Conservation (phyloP, 1,140 invertebrate species). For the Adelges cooleyi region DNA sequence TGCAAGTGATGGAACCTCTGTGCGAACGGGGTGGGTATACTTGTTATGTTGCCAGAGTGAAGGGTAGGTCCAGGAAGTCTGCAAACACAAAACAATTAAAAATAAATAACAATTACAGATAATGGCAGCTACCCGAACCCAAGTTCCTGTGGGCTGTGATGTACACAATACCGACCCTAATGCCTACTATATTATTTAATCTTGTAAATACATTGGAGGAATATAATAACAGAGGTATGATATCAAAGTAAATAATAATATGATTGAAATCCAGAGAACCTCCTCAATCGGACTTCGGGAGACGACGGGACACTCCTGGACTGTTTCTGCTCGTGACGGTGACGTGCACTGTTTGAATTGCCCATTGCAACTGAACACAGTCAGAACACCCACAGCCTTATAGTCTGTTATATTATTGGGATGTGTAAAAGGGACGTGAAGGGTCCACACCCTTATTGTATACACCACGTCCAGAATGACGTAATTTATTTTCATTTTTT, state of each 20-base stretch:
- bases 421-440: constrained; percentile 14
- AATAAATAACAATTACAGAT: constrained; percentile 15
- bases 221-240: too few species aligned
- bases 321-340: constrained; percentile 36
- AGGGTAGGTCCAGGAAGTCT: constrained; percentile 26
- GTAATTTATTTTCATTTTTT: constrained; percentile 24
- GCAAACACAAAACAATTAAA: not conserved
- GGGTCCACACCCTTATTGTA: constrained; percentile 25
- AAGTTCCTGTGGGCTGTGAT: too few species aligned
- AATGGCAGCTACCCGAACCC: too few species aligned
- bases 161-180: too few species aligned
- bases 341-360: constrained; percentile 22
- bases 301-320: constrained; percentile 53
- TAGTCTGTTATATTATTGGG: not conserved
- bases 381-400: not conserved
- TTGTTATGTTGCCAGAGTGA: constrained; percentile 15
- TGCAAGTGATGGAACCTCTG: constrained; percentile 23
- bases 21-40: constrained; percentile 19
- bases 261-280: too few species aligned
- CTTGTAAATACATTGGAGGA: too few species aligned
- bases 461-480: constrained; percentile 22
- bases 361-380: constrained; percentile 22
- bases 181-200: too few species aligned
- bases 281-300: constrained; percentile 45
- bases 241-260: too few species aligned